Percentiles rank a stretch among this genome's conserved stretches.
Evolutionary conservation across 2,888 invertebrate genomes (phyloP).

Genomic region (Chirona hameri): DNA sequence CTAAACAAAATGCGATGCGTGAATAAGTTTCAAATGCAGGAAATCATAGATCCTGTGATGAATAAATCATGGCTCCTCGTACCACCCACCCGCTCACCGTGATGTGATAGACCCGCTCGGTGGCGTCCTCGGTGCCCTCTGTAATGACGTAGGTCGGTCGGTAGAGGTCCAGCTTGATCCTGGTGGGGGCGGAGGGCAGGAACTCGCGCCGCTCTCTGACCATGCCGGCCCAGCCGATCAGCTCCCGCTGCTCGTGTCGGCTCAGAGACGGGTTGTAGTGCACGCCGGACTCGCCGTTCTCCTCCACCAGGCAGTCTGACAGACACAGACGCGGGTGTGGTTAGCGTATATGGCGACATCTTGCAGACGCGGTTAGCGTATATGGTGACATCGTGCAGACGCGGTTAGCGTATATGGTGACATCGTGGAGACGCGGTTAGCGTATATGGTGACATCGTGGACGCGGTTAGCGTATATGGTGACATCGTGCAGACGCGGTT

Average conservation of each 20-base stretch:
- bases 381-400: neutral
- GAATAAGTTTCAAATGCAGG: too few species aligned
- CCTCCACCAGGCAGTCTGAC: slow-evolving; percentile 68
- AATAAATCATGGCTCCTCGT: too few species aligned
- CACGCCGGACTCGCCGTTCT: slow-evolving; percentile 82
- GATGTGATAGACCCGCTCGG: slow-evolving; percentile 14
- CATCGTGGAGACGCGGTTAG: too few species aligned
- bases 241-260: slow-evolving; percentile 77
- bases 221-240: slow-evolving; percentile 85
- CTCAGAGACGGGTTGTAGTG: slow-evolving; percentile 86
- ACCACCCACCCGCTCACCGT: neutral
- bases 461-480: neutral
- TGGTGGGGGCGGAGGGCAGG: slow-evolving; percentile 61
- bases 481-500: neutral
- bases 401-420: too few species aligned
- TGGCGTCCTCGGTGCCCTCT: slow-evolving; percentile 44
- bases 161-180: slow-evolving; percentile 63
- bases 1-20: too few species aligned
- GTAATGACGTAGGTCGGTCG: slow-evolving; percentile 78
- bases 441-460: too few species aligned
- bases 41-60: too few species aligned
- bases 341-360: neutral
- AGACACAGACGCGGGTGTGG: neutral
- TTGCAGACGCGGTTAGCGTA: neutral
- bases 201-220: slow-evolving; percentile 61